Percentiles rank a stretch among this genome's conserved stretches.
phyloP scores from a whole-genome alignment of 1,140 invertebrate genomes.

The Aphelinus certus region DNA sequence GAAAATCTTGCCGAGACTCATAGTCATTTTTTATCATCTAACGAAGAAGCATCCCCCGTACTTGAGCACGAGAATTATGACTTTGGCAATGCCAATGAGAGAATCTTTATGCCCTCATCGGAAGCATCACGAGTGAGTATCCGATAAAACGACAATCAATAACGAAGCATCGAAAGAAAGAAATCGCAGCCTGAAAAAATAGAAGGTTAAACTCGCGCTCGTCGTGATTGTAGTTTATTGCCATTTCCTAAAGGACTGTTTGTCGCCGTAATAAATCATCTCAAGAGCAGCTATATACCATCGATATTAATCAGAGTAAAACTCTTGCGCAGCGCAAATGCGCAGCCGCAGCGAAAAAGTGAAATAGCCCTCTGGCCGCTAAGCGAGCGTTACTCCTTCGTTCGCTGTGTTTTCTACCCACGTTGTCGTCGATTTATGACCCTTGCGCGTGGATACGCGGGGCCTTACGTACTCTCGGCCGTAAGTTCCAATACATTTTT shows the following conservation, averaged over 20 bases:
- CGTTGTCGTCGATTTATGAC: background rate
- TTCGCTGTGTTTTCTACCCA: background rate
- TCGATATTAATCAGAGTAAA: constrained; percentile 40
- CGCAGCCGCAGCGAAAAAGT: constrained; percentile 22
- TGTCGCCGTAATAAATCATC: constrained; percentile 36
- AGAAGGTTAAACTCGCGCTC: background rate
- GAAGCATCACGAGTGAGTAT: background rate
- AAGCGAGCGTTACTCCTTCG: too few relatives aligned
- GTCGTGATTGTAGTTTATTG: constrained; percentile 38
- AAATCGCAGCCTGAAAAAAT: constrained; percentile 16
- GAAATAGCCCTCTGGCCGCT: constrained; percentile 7
- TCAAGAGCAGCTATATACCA: constrained; percentile 36
- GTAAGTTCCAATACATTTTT: too few relatives aligned
- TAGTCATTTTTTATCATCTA: too few relatives aligned
- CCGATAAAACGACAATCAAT: constrained; percentile 26
- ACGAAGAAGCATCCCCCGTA: too few relatives aligned
- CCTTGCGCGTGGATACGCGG: background rate
- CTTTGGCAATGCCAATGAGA: background rate
- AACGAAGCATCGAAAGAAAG: constrained; percentile 9
- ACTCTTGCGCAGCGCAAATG: constrained; percentile 17
- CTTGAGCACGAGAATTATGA: too few relatives aligned
- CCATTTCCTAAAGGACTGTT: constrained; percentile 34
- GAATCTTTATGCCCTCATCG: background rate
- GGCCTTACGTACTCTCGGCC: too few relatives aligned
- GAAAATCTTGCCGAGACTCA: too few relatives aligned